Base-by-base conservation (phyloP, 2,888 invertebrate species). In the Amphipyra tragopoginis region DNA sequence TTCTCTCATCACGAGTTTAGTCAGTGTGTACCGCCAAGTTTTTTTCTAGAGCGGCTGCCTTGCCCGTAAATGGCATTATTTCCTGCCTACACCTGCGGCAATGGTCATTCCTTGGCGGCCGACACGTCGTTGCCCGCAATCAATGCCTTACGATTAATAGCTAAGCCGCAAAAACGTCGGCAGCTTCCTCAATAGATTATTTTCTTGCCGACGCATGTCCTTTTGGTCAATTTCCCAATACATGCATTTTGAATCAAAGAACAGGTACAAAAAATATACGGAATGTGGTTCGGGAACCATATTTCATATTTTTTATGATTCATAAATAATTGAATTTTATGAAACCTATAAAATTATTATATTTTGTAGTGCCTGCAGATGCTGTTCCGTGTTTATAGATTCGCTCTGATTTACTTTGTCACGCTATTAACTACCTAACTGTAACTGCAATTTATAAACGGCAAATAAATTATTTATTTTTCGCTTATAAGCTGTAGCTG, bases 51-150 rank as follows among this genome's bases (percentile, higher is more conserved):
- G 64, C 58, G 80, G 79, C 83, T 82, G 82, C 82, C 73, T 83
- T 82, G 73, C 74, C 75, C 80, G 69, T 84, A 83, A 80, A 83
- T 74, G 79, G 78, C 48, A 63, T 74, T 82, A 83, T 83, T 81
- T 82, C 80, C 77, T 79, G 66, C 50, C 76, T 78, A 73, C 84
- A 87, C 83, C 83, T 84, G 81, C 69, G 76, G 56, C 72, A 71
- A 72, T 68, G 67, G 65, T 62, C 75, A 80, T 83, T 80, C 74
- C 80, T 76, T 63, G 58, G 57, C 66, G 64, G 57, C 60, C 73
- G 71, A 65, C 64, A 70, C 68, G 67, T 72, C 73, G 69, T 64
- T 58, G 65, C 61, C 53, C 63, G 77, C 80, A 75, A 80, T 85
- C 80, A 77, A 81, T 76, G 74, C 67, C 64, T 68, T 59, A 64